Evolutionary conservation across 2,888 invertebrate genomes (phyloP), one percentile per base, ranked within the genome.

Genomic region (Leptinotarsa juncta): DNA sequence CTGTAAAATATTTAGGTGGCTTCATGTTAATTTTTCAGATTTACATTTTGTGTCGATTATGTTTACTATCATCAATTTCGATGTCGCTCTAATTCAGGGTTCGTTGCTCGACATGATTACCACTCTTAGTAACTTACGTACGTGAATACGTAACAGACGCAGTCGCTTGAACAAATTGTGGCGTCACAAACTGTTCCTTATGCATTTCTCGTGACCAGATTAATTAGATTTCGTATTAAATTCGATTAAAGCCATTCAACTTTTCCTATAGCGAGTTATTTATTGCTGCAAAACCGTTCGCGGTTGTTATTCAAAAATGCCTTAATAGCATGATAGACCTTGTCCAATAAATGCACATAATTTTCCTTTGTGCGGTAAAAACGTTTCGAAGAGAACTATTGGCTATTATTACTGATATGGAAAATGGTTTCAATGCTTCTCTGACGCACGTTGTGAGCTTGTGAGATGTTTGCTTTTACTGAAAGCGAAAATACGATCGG

Each of bases 341-440:
- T 69, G 69, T 42, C 20, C 57, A 48, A 48, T 32, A 53, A 60
- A 48, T 49, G 55, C 26, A 14, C 26, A 26, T 55, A 51, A 69
- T 69, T 57, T 69, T 69, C 48, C 69, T 69, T 69, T 57, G 69
- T 69, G 69, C 69, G 49, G 32, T 23, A 48, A 48, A 69, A 69
- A 69, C n/a, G 42, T 42, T 42, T 55, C 3, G 20, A 57, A 69
- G 57, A 57, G 7, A 57, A 48, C 57, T 20, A 69, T 57, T 48
- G 48, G 42, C 68, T 32, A 57, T 69, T 57, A 69, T 16, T 32
- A 57, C 57, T 48, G 69, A 69, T 69, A 69, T 69, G 57, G 57
- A 57, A 32, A 42, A 48, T n/a, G 20, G 26, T 50, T 20, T 16
- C 20, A 53, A 15, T 48, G 53, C 49, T 69, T 48, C 49, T 48